Percentiles rank a stretch among this genome's conserved stretches.
These are phyloP conservation scores for Furnarius figulus DNA, from an alignment of 2,113 vertebrate species.

Conservation along the genomic window DNA sequence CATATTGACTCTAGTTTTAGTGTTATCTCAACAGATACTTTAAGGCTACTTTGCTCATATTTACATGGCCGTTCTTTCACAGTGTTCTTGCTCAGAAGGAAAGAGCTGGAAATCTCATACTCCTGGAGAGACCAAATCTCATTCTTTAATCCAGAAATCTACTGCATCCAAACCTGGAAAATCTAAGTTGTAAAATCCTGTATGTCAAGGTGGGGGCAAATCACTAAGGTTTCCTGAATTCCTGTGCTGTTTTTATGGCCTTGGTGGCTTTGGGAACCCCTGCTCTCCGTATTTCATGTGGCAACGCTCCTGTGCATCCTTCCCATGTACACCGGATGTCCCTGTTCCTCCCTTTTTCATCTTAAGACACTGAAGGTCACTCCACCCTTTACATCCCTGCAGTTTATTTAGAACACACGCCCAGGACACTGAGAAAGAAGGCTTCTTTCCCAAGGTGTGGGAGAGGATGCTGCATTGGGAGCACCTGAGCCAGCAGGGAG, in stretches of 20 bases:
- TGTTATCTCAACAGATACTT: background rate
- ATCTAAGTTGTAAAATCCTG: background rate
- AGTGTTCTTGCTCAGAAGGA: background rate
- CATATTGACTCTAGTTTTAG: background rate
- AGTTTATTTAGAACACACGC: background rate
- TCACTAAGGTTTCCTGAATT: background rate
- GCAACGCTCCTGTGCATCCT: background rate
- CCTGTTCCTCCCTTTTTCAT: background rate
- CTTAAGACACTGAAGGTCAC: background rate
- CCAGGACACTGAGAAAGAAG: background rate
- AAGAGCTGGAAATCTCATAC: background rate
- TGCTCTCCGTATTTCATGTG: background rate
- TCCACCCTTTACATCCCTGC: background rate
- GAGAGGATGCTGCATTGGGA: background rate
- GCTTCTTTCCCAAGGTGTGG: background rate
- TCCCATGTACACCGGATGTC: background rate
- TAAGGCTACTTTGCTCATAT: background rate
- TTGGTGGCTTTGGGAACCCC: background rate
- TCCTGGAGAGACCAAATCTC: background rate
- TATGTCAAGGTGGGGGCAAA: background rate
- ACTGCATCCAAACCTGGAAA: background rate
- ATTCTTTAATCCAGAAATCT: background rate
- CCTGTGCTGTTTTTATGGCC: background rate
- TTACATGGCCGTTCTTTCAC: background rate
- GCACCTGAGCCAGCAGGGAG: background rate